Evolutionary conservation across 2,113 vertebrate genomes (phyloP).

Genomic region (Conger conger): DNA sequence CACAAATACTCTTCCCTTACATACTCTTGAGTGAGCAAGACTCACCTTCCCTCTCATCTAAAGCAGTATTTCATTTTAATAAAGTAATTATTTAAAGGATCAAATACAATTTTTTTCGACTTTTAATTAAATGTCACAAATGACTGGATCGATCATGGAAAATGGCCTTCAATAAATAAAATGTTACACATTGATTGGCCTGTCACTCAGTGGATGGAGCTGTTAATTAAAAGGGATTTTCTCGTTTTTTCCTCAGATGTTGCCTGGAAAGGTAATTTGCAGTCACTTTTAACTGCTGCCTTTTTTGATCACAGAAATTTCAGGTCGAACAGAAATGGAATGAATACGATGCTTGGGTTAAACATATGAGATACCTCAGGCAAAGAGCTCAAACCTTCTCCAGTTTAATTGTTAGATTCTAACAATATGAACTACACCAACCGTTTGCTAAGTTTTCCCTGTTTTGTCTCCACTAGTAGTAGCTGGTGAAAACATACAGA

Average conservation of each 20-base stretch:
- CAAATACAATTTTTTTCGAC: background rate
- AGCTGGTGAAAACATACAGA: too few relatives aligned
- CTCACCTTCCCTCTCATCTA: background rate
- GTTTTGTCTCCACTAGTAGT: too few relatives aligned
- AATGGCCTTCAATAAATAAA: background rate
- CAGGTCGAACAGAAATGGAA: background rate
- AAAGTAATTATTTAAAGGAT: background rate
- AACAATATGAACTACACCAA: too few relatives aligned
- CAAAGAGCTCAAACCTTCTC: background rate
- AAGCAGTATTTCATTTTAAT: background rate
- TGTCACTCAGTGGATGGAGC: background rate
- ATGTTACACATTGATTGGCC: background rate
- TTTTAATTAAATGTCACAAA: conserved; percentile 2
- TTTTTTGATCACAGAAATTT: background rate
- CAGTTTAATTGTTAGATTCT: too few relatives aligned
- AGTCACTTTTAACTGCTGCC: background rate
- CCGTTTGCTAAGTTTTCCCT: too few relatives aligned
- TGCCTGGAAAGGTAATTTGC: background rate
- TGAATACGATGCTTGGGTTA: background rate
- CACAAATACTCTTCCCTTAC: background rate
- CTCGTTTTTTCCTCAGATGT: background rate
- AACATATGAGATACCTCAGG: background rate
- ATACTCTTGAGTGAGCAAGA: background rate
- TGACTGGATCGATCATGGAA: background rate
- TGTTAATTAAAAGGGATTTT: background rate